phyloP scores from a whole-genome alignment of 1,140 invertebrate genomes.

The Chironomus striatipennis region DNA sequence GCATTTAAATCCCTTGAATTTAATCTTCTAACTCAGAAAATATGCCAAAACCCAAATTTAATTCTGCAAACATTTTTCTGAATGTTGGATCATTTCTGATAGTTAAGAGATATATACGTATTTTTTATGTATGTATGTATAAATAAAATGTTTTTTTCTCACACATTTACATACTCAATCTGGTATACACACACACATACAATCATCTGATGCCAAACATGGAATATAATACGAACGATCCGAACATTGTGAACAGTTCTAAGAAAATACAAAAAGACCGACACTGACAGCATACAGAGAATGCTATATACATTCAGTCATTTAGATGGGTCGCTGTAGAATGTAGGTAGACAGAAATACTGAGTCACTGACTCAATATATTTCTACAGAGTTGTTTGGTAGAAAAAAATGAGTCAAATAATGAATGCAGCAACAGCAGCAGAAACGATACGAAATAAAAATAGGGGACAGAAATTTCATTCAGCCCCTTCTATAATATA shows the following conservation, averaged over 20 bases:
- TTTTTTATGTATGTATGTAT: background rate
- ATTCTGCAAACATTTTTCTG: too few species aligned
- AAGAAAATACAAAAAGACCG: background rate
- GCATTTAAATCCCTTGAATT: too few species aligned
- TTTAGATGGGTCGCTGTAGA: slow-evolving; percentile 6
- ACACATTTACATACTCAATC: background rate
- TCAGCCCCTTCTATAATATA: slow-evolving; percentile 1
- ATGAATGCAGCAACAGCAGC: background rate
- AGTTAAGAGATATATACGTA: background rate
- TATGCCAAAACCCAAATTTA: too few species aligned
- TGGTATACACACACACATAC: background rate
- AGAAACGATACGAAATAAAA: background rate
- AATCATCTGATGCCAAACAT: slow-evolving; percentile 6
- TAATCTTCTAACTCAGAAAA: too few species aligned
- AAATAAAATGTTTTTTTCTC: background rate
- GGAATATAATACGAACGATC: background rate
- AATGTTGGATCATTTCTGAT: too few species aligned
- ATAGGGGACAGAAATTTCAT: background rate
- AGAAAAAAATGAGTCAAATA: too few species aligned
- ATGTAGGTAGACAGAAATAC: slow-evolving; percentile 15
- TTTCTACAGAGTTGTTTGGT: too few species aligned
- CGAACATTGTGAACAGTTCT: background rate
- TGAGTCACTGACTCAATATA: slow-evolving; percentile 12
- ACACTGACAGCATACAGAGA: background rate
- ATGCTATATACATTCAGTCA: background rate